These are phyloP conservation scores for Linhomoeus sp. DNA, from an alignment of 2,888 invertebrate genomes.

Conservation along the genomic window DNA sequence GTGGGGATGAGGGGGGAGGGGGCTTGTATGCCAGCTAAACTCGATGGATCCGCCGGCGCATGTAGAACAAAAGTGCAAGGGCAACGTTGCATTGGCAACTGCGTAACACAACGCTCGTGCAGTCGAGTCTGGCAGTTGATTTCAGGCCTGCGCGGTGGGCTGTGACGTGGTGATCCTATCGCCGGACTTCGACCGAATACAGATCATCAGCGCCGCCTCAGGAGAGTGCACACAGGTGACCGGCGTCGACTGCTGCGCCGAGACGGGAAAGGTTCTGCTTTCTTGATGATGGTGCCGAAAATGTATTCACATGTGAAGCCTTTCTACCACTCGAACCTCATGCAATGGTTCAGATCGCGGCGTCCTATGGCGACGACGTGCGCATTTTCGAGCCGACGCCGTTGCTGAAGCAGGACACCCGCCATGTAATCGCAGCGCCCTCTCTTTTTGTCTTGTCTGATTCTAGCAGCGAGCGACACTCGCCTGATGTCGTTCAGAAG, in stretches of 20 bases:
- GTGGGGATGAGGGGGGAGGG: no score
- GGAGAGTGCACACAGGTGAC: slow-evolving; percentile 74
- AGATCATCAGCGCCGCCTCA: slow-evolving; percentile 86
- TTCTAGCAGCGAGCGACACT: not conserved
- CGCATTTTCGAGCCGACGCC: slow-evolving; percentile 95
- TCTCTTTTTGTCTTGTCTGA: not conserved
- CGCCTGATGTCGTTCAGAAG: slow-evolving; percentile 39
- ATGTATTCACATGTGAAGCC: not conserved
- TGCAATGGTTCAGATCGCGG: slow-evolving; percentile 52
- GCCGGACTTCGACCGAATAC: slow-evolving; percentile 86
- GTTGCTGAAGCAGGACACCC: slow-evolving; percentile 49
- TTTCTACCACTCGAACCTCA: not conserved
- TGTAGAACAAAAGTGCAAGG: no score
- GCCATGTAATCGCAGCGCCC: slow-evolving; percentile 47
- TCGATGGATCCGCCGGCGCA: no score
- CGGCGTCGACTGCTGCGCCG: slow-evolving; percentile 88
- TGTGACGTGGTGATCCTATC: slow-evolving; percentile 94
- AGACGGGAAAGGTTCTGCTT: slow-evolving; percentile 65
- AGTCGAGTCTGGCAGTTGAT: slow-evolving; percentile 5
- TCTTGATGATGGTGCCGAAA: not conserved
- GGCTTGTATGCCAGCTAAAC: no score
- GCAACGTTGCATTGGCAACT: no score
- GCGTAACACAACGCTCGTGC: no score
- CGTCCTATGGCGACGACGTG: slow-evolving; percentile 83
- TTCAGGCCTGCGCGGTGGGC: slow-evolving; percentile 92